These are phyloP conservation scores for Aplysina aerophoba DNA, from an alignment of 37 sponge, comb jelly and placozoan genomes.

Conservation along the genomic window DNA sequence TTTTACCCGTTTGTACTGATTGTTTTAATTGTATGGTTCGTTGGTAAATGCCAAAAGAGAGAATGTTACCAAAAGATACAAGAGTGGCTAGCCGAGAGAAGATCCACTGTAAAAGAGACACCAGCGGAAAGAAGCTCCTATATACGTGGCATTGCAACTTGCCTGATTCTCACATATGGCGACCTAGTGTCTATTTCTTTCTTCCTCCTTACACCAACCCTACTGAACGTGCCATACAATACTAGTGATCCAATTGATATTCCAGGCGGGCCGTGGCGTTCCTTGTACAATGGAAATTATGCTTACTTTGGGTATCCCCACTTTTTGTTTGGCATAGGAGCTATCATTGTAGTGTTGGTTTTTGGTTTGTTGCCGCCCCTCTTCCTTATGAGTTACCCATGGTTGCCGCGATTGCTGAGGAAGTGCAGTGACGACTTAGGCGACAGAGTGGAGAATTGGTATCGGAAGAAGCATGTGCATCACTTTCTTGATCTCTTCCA, in stretches of 20 bases:
- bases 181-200: not conserved
- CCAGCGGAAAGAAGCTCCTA: not conserved
- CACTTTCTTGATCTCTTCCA: constrained; percentile 12
- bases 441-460: not conserved
- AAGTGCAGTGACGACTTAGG: not conserved
- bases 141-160: not conserved
- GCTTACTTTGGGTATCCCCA: not conserved
- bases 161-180: constrained; percentile 10
- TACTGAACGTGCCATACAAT: not conserved
- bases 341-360: not conserved
- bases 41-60: not conserved
- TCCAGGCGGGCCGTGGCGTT: not conserved
- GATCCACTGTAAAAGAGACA: not conserved
- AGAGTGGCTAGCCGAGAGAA: not conserved
- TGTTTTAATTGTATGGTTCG: not conserved
- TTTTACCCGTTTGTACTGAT: constrained; percentile 45
- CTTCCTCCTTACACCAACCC: not conserved
- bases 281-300: not conserved
- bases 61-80: not conserved
- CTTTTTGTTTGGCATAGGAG: not conserved
- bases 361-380: not conserved
- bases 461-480: not conserved
- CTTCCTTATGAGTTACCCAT: constrained; percentile 9
- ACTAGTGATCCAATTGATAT: not conserved
- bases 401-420: not conserved